Base-by-base conservation (phyloP, 2,888 invertebrate species). In the Priocnemis perturbator region DNA sequence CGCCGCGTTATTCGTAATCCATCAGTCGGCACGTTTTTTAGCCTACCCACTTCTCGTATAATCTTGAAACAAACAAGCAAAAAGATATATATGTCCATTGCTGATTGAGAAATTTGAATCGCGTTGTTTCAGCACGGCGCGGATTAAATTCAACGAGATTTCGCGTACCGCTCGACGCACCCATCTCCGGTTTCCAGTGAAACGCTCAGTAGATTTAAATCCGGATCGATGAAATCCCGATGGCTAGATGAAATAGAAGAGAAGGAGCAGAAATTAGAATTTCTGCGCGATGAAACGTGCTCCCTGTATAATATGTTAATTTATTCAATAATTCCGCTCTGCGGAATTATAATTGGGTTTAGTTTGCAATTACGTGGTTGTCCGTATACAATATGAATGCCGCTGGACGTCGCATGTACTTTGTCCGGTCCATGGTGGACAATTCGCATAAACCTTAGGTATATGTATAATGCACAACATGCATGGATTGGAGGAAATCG, bases 121-220 rank as follows among this genome's bases (percentile, higher is more conserved):
- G 58, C 66, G 60, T 30, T 63, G 64, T 57, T 68, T 67, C 62
- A 59, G 63, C 50, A 26, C 62, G 30, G 55, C 53, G 63, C 59
- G 70, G 71, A 78, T 78, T 78, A 73, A 78, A 78, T 76, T 78
- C 65, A 78, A 70, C 77, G 70, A 67, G 67, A 69, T 69, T 56
- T 57, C 67, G 58, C 57, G 56, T 21, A 53, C 55, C 58, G 64
- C 60, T 26, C 45, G 14, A 21, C 21, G 48, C 65, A 60, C 60
- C 52, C 59, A 64, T 62, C 63, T 70, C 67, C 56, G 63, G 45
- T 60, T 67, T 69, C 53, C 52, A 53, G 64, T 30, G 67, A 73
- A 69, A 69, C 53, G 58, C 75, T 37, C 55, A 53, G 66, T 64
- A 59, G 67, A 76, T 76, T 76, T 76, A 73, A 78, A 78, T 73